Conservation (phyloP, 2,888 invertebrate species). For the Catocala fraxini region DNA sequence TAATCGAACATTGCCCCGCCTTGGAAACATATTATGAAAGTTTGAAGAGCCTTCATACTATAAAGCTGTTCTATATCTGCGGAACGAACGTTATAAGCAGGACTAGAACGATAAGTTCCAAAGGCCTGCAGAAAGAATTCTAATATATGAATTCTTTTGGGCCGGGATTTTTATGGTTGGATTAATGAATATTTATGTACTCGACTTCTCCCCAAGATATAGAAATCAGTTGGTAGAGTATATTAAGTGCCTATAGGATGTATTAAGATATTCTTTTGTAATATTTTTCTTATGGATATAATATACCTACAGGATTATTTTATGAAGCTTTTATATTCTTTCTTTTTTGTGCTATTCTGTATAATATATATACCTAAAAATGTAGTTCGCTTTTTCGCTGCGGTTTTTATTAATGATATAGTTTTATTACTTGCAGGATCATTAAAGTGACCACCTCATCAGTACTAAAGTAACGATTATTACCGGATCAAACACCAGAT, state of each 20-base stretch:
- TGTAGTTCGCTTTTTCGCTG: too few species aligned
- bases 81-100: slow-evolving; percentile 14
- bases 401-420: too few species aligned
- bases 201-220: slow-evolving; percentile 6
- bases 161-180: slow-evolving; percentile 35
- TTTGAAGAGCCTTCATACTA: slow-evolving; percentile 17
- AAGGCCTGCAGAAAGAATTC: slow-evolving; percentile 25
- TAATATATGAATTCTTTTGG: slow-evolving; percentile 32
- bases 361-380: too few species aligned
- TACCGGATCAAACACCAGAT: too few species aligned
- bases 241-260: slow-evolving; percentile 1
- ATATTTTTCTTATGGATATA: too few species aligned
- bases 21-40: slow-evolving; percentile 28
- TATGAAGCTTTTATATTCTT: too few species aligned
- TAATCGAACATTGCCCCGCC: slow-evolving; percentile 19
- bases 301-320: too few species aligned
- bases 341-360: too few species aligned
- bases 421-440: too few species aligned
- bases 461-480: too few species aligned
- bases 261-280: neutral
- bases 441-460: too few species aligned
- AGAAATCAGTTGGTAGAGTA: slow-evolving; percentile 1
- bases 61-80: neutral
- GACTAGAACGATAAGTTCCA: slow-evolving; percentile 26
- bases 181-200: slow-evolving; percentile 21